Evolutionary conservation across 1,140 invertebrate genomes (phyloP).

Genomic region (Formica exsecta): DNA sequence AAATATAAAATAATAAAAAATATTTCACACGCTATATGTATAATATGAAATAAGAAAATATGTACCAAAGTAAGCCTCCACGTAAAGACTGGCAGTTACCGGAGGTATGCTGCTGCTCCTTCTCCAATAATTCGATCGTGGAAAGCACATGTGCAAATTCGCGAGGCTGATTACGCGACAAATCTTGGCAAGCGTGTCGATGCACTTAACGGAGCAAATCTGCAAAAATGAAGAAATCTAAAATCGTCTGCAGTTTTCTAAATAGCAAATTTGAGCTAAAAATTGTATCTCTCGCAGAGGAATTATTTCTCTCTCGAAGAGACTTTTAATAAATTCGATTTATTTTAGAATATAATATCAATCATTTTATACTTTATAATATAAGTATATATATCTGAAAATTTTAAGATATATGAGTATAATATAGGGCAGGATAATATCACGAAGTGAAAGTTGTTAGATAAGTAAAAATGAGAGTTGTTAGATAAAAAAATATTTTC

Average conservation of each 20-base stretch:
- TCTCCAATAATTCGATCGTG: slow-evolving; percentile 89
- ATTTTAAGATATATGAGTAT: no score
- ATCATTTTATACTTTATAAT: no score
- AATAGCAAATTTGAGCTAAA: not conserved
- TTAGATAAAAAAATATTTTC: not conserved
- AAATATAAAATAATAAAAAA: no score
- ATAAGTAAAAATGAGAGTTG: not conserved
- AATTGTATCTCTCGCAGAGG: not conserved
- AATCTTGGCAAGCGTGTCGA: slow-evolving; percentile 89
- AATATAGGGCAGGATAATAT: no score
- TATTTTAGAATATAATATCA: no score
- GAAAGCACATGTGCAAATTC: slow-evolving; percentile 92
- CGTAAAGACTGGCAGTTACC: slow-evolving; percentile 86
- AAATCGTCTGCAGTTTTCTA: not conserved
- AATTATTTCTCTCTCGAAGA: not conserved
- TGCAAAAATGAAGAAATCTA: slow-evolving; percentile 11
- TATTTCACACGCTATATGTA: not conserved
- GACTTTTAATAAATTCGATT: no score
- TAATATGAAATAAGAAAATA: not conserved
- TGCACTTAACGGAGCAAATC: slow-evolving; percentile 88
- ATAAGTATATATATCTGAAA: no score
- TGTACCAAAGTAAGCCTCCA: slow-evolving; percentile 89
- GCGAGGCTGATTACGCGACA: slow-evolving; percentile 91
- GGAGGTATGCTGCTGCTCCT: slow-evolving; percentile 82
- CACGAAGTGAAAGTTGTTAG: no score